Conservation (phyloP, 2,797 vertebrate species). For the Karalla daura region DNA sequence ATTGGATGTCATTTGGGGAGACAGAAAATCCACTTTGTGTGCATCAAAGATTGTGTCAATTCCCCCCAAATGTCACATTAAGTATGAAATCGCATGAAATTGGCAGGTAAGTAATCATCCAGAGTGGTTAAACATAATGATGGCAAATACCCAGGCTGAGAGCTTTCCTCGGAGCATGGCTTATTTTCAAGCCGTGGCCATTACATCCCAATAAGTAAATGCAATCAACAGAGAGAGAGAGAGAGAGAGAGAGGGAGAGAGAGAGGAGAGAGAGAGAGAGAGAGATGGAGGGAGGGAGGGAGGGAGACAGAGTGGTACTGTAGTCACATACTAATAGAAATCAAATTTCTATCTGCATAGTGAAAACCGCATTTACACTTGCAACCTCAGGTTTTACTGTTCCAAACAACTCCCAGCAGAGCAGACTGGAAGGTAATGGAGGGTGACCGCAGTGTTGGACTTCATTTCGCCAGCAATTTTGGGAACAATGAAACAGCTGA, state of each 20-base stretch:
- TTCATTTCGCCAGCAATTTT: conserved; percentile 50
- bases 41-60: conserved; percentile 21
- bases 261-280: too few relatives aligned
- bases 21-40: conserved; percentile 9
- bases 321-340: conserved; percentile 53
- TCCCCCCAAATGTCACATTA: conserved; percentile 25
- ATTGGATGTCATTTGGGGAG: conserved; percentile 9
- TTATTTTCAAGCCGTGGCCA: conserved; percentile 40
- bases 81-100: conserved; percentile 55
- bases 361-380: conserved; percentile 37
- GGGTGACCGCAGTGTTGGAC: conserved; percentile 49
- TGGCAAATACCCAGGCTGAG: conserved; percentile 34
- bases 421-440: conserved; percentile 56
- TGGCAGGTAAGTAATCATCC: conserved; percentile 49
- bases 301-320: conserved; percentile 6
- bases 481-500: conserved; percentile 49
- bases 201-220: conserved; percentile 52
- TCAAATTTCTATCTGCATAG: conserved; percentile 35
- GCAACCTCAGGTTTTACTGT: conserved; percentile 37
- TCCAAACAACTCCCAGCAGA: conserved; percentile 51
- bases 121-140: conserved; percentile 43
- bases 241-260: not conserved
- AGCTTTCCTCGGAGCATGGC: conserved; percentile 34
- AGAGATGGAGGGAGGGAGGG: not conserved
- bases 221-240: conserved; percentile 31